Conservation (phyloP, 2,888 invertebrate species). For the Capitulum mitella region DNA sequence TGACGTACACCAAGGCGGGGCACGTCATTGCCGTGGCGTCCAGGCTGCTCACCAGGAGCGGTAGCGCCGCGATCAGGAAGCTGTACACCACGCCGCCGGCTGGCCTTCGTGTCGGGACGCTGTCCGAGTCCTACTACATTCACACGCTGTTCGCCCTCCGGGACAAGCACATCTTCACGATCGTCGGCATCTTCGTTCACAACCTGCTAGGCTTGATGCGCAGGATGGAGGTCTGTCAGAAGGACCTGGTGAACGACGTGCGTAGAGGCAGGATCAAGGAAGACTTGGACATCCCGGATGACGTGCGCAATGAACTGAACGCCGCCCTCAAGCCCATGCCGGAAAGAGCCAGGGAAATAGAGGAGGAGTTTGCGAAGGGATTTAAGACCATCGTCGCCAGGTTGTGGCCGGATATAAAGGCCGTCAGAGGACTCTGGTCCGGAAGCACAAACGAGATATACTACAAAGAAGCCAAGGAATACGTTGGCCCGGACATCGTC, state of each 20-base stretch:
- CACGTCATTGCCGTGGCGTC: neutral
- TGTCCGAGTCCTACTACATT: neutral
- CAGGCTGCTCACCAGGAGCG: neutral
- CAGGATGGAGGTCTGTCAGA: neutral
- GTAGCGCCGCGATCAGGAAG: no score
- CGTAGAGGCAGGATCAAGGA: neutral
- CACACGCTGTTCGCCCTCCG: neutral
- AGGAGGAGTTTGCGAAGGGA: constrained; percentile 38
- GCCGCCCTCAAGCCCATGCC: neutral
- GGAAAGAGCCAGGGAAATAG: constrained; percentile 40
- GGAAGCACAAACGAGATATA: constrained; percentile 41
- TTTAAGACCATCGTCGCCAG: constrained; percentile 28
- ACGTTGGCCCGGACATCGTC: constrained; percentile 37
- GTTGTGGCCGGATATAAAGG: neutral
- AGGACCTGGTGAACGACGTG: neutral
- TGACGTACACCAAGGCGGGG: neutral
- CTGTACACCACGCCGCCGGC: neutral
- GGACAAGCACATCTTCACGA: neutral
- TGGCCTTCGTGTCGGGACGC: neutral
- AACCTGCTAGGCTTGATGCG: neutral
- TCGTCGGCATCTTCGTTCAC: neutral
- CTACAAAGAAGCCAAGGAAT: constrained; percentile 33
- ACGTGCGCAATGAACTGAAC: neutral
- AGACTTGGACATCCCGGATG: neutral
- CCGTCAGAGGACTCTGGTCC: constrained; percentile 34